These are phyloP conservation scores for Listronotus bonariensis DNA, from an alignment of 1,140 invertebrate species.

Conservation along the genomic window DNA sequence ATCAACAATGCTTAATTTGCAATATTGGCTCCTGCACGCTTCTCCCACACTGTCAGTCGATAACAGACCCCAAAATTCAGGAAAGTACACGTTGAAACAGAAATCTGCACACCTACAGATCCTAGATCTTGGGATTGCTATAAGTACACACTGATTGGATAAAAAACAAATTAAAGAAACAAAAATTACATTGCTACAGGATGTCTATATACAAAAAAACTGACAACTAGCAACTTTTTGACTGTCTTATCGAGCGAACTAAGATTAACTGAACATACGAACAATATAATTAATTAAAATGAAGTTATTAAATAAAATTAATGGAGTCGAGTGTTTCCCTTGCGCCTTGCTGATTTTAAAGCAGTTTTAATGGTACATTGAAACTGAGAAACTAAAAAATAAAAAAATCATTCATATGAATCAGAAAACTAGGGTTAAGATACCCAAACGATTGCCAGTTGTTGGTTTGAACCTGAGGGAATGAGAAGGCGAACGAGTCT, in stretches of 20 bases:
- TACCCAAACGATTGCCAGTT: neutral
- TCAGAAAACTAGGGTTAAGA: neutral
- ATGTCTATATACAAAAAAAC: constrained; percentile 43
- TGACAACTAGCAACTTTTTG: neutral
- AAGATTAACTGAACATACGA: too few relatives aligned
- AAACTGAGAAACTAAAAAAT: too few relatives aligned
- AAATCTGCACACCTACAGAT: neutral
- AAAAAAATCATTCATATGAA: too few relatives aligned
- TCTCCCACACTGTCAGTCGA: constrained; percentile 36
- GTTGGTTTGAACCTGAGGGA: constrained; percentile 26
- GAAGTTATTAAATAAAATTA: too few relatives aligned
- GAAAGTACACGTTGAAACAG: neutral
- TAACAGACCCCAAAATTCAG: constrained; percentile 24
- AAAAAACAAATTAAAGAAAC: constrained; percentile 34
- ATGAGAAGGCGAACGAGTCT: constrained; percentile 38
- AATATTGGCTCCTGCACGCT: constrained; percentile 14
- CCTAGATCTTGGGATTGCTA: constrained; percentile 16
- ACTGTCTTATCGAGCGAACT: neutral
- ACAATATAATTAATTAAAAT: too few relatives aligned
- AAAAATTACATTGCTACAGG: constrained; percentile 34
- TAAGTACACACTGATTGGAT: constrained; percentile 43
- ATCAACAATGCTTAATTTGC: constrained; percentile 9
- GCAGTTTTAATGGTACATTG: too few relatives aligned
- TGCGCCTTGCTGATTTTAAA: too few relatives aligned
- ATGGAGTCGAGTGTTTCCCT: too few relatives aligned